Conservation (phyloP, 1,140 invertebrate species). For the Drosophila sechellia region DNA sequence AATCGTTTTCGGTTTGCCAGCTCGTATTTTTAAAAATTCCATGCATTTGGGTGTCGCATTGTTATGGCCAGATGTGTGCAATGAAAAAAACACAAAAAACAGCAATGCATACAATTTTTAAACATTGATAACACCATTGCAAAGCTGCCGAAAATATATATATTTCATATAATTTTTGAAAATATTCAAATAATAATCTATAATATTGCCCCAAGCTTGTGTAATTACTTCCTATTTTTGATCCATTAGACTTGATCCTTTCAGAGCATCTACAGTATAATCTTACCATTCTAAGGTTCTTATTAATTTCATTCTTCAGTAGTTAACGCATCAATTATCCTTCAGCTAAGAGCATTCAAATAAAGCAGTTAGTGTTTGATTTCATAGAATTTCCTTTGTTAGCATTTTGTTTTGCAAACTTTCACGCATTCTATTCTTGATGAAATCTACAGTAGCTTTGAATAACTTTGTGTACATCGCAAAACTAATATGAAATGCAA, state of each 20-base stretch:
- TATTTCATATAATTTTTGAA: not conserved
- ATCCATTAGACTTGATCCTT: too few species aligned
- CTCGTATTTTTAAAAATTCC: constrained; percentile 17
- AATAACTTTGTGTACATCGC: constrained; percentile 34
- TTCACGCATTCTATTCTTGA: constrained; percentile 27
- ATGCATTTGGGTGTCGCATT: not conserved
- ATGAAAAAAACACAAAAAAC: not conserved
- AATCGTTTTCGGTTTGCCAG: constrained; percentile 43
- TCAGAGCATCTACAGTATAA: too few species aligned
- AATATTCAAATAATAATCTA: not conserved
- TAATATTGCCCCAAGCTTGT: too few species aligned
- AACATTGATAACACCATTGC: not conserved
- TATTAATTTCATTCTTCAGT: not conserved
- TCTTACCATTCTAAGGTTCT: not conserved
- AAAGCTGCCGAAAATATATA: not conserved
- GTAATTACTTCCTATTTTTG: too few species aligned
- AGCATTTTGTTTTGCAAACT: constrained; percentile 4
- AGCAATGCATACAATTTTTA: not conserved
- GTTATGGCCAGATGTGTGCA: not conserved
- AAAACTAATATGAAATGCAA: constrained; percentile 7
- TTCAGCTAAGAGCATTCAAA: constrained; percentile 1
- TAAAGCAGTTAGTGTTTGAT: constrained; percentile 17
- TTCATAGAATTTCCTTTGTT: constrained; percentile 7
- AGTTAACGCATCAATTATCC: not conserved
- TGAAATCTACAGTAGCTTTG: constrained; percentile 14